Evolutionary conservation across 1,140 invertebrate genomes (phyloP), one percentile per base, ranked within the genome.

Genomic region (Radopholus similis): DNA sequence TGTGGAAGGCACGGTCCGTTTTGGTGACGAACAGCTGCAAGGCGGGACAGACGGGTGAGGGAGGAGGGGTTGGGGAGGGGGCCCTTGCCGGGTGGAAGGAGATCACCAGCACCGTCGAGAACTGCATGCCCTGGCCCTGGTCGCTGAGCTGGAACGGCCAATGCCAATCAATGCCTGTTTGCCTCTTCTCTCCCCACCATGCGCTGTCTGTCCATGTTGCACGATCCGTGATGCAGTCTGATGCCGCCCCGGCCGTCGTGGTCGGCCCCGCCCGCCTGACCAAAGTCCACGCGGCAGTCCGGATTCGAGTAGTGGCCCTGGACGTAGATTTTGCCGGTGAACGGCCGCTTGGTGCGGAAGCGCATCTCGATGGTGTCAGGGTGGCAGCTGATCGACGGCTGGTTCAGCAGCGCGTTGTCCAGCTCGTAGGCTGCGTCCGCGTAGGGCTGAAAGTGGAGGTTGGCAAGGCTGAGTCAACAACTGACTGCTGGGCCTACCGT

Each of bases 321-420:
- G 13, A 42, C 38, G 53, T 44, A 40, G 15, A 74, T 60, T 38
- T 66, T 63, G 47, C 78, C 78, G 32, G 73, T 74, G 64, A 81
- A 81, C 32, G 47, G 62, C 30, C 64, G 71, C 56, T 74, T 81
- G 23, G 79, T 81, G 37, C 68, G 55, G 66, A 81, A 81, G 51
- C 74, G 63, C 75, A 81, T 79, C 62, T 81, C 79, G 30, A 81
- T 82, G 4, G 80, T 81, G 38, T 81, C 77, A 11, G 80, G 42
- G 49, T 81, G 75, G 64, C 79, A 81, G 23, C 58, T 56, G 56
- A 81, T 82, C 34, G 78, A 74, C 4, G 79, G 79, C 32, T 59
- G 62, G 21, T 73, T 74, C 2, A 83, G 57, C 18, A 81, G 58
- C 15, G 67, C 64, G 67, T 81, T 80, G 42, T 82, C 77, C 21